Evolutionary conservation across 2,888 invertebrate genomes (phyloP).

Genomic region (Synergus gifuensis): DNA sequence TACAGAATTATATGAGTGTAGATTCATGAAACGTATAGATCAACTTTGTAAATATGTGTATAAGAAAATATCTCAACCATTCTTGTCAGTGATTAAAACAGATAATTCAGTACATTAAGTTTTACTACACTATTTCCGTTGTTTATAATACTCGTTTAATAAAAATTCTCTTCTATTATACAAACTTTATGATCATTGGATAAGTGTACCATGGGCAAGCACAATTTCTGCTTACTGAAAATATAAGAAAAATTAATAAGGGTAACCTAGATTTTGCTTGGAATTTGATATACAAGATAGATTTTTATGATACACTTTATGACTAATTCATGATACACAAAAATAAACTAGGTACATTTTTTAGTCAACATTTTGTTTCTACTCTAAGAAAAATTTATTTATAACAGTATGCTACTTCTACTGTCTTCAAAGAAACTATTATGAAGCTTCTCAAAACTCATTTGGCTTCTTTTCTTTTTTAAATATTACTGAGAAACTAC

Average conservation of each 20-base stretch:
- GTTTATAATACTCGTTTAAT: background rate
- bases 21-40: slow-evolving; percentile 39
- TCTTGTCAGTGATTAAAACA: too few relatives aligned
- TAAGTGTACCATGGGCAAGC: background rate
- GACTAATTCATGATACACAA: too few relatives aligned
- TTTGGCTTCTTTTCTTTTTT: background rate
- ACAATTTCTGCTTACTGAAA: too few relatives aligned
- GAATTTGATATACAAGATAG: too few relatives aligned
- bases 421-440: background rate
- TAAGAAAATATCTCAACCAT: background rate
- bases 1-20: slow-evolving; percentile 55
- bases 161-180: background rate
- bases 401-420: background rate
- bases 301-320: too few relatives aligned
- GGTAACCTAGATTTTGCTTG: too few relatives aligned
- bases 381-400: too few relatives aligned
- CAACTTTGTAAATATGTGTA: background rate
- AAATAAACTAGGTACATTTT: too few relatives aligned
- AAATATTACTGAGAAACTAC: background rate
- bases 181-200: background rate
- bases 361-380: too few relatives aligned
- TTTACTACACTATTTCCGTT: background rate
- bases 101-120: too few relatives aligned
- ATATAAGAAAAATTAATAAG: too few relatives aligned
- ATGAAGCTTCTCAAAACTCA: background rate